Evolutionary conservation across 2,888 invertebrate genomes (phyloP), one percentile per base, ranked within the genome.

Genomic region (Dastarcus helophoroides): DNA sequence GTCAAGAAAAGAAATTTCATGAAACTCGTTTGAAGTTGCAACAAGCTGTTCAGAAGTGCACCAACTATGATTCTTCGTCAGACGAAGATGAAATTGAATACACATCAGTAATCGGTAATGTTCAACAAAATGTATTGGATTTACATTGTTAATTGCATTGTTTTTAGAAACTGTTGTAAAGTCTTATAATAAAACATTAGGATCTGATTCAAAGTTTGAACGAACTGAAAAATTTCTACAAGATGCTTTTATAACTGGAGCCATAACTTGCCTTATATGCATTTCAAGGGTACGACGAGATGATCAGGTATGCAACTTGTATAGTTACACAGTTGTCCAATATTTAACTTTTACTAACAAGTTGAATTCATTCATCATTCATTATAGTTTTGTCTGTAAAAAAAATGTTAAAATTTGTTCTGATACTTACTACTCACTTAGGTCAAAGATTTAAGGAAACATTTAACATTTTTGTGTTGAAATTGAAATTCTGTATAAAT

Each of bases 241-340:
- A 51, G 84, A 88, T 57, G 70, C 78, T 0, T 72, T 89, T 43
- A 76, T 79, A 47, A 80, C 85, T 11, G 81, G 84, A 4, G 73
- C 82, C 5, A 76, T 80, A 2, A 81, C 83, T 7, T 94, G 94
- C 53, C 69, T 93, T 2, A 84, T 94, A 50, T 93, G 93, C 50
- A 90, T 93, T 52, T 86, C 81, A 3, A 79, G 81, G 22, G 75
- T 93, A 8, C 86, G 82, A 56, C 71, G 83, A 43, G 69, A 67
- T 31, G 82, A 91, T 51, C 62, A 82, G 23, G 79, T 76, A 58
- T 50, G 53, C 42, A n/a, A n/a, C n/a, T n/a, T n/a, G n/a, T n/a
- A n/a, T n/a, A n/a, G 14, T n/a, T n/a, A n/a, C 12, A 5, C 11
- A 7, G 5, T 21, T 4, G 3, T 23, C 17, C 2, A 11, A 25